Conservation (phyloP, 2,113 vertebrate species). For the Boulengerochromis microlepis region DNA sequence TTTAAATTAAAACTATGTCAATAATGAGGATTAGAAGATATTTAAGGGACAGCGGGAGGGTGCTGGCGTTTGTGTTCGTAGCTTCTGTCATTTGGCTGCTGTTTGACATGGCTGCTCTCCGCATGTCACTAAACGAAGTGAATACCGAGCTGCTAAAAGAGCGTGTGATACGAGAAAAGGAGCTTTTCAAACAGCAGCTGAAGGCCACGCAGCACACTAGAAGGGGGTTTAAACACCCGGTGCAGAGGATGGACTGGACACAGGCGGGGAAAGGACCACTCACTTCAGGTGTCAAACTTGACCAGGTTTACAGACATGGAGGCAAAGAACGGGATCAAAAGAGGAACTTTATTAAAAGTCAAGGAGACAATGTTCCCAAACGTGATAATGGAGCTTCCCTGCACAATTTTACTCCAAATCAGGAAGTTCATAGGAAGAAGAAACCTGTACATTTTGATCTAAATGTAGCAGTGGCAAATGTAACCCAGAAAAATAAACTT, state of each 20-base stretch:
- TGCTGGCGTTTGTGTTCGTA: conserved; percentile 81
- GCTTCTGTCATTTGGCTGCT: conserved; percentile 89
- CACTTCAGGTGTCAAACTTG: not conserved
- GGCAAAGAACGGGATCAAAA: not conserved
- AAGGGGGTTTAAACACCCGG: conserved; percentile 33
- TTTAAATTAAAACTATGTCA: not conserved
- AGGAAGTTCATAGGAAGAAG: not conserved
- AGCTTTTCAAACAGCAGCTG: conserved; percentile 3
- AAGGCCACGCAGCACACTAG: not conserved
- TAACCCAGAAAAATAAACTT: conserved; percentile 1
- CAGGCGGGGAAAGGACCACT: not conserved
- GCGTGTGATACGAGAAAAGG: conserved; percentile 49
- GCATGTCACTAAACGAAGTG: conserved; percentile 79
- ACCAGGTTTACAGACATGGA: conserved; percentile 41
- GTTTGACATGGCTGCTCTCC: conserved; percentile 91
- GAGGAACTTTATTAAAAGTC: not conserved
- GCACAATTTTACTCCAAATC: not conserved
- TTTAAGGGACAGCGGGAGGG: conserved; percentile 82
- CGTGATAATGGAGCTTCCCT: not conserved
- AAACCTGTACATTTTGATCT: conserved; percentile 13
- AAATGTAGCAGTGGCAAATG: not conserved
- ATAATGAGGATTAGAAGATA: conserved; percentile 77
- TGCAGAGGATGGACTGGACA: conserved; percentile 30
- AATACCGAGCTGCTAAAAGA: conserved; percentile 70
- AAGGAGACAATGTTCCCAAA: not conserved